These are phyloP conservation scores for Cyclopterus lumpus DNA, from an alignment of 2,797 vertebrate genomes.

Conservation along the genomic window DNA sequence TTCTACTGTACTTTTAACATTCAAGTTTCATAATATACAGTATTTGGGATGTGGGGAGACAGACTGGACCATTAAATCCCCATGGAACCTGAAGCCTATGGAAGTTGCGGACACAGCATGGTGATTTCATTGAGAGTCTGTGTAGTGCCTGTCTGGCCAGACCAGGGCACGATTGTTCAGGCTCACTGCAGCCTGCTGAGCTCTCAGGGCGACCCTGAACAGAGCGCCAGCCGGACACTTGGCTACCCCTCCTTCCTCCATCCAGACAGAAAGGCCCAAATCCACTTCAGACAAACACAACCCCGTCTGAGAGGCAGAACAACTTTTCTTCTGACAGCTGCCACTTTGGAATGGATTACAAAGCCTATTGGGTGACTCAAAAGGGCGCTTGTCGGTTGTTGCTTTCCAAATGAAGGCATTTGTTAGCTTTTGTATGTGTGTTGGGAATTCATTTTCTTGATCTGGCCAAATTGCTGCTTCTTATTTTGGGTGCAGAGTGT, in stretches of 20 bases:
- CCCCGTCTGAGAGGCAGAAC: constrained; percentile 77
- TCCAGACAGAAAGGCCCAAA: constrained; percentile 75
- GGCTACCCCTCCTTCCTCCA: constrained; percentile 66
- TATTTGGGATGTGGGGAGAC: constrained; percentile 54
- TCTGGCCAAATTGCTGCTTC: constrained; percentile 51
- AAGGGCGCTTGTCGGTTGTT: constrained; percentile 74
- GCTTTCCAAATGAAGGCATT: constrained; percentile 79
- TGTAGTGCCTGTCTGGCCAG: constrained; percentile 73
- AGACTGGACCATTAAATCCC: constrained; percentile 67
- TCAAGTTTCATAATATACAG: not conserved
- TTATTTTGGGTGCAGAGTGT: constrained; percentile 43
- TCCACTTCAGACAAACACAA: constrained; percentile 78
- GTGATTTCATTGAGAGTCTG: constrained; percentile 81
- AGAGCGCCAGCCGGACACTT: constrained; percentile 76
- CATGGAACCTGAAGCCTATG: constrained; percentile 65
- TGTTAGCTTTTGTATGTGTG: constrained; percentile 71
- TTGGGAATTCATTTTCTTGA: constrained; percentile 66
- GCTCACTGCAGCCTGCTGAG: constrained; percentile 82
- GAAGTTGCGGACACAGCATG: constrained; percentile 76
- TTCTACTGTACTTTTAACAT: not conserved
- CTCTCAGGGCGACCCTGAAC: constrained; percentile 74
- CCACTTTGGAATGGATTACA: constrained; percentile 85
- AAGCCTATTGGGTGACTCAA: constrained; percentile 80
- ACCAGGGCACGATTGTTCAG: constrained; percentile 80
- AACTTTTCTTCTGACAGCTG: constrained; percentile 87